These are phyloP conservation scores for Nansenia antarctica DNA, from an alignment of 2,113 vertebrate species.

Conservation along the genomic window DNA sequence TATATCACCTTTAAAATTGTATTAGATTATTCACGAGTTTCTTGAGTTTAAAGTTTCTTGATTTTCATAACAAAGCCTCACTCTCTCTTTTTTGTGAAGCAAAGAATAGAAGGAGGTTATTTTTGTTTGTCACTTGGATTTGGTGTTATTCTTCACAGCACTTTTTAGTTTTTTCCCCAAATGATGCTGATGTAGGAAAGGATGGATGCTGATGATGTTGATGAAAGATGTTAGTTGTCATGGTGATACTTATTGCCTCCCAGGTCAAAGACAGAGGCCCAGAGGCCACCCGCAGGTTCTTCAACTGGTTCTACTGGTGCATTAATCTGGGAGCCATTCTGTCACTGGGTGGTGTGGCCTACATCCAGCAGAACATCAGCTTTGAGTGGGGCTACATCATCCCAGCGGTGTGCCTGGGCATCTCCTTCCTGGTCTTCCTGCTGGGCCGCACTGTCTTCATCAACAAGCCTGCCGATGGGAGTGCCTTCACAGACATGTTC, in stretches of 20 bases:
- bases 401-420: slow-evolving; percentile 84
- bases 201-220: background rate
- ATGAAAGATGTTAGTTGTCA: background rate
- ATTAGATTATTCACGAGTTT: background rate
- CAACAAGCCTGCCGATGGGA: slow-evolving; percentile 92
- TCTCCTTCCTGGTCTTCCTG: slow-evolving; percentile 89
- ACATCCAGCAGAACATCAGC: slow-evolving; percentile 91
- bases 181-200: background rate
- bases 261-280: slow-evolving; percentile 96
- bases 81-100: background rate
- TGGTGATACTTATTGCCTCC: background rate
- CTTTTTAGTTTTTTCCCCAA: background rate
- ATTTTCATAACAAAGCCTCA: background rate
- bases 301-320: slow-evolving; percentile 99
- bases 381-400: slow-evolving; percentile 87
- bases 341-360: slow-evolving; percentile 90
- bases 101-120: background rate
- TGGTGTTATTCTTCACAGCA: background rate
- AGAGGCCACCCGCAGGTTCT: slow-evolving; percentile 92
- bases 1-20: background rate
- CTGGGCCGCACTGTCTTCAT: slow-evolving; percentile 88
- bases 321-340: slow-evolving; percentile 95
- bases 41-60: background rate
- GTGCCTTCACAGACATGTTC: slow-evolving; percentile 91
- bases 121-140: background rate